Conservation (phyloP, 2,113 vertebrate species). For the Cairina moschata region DNA sequence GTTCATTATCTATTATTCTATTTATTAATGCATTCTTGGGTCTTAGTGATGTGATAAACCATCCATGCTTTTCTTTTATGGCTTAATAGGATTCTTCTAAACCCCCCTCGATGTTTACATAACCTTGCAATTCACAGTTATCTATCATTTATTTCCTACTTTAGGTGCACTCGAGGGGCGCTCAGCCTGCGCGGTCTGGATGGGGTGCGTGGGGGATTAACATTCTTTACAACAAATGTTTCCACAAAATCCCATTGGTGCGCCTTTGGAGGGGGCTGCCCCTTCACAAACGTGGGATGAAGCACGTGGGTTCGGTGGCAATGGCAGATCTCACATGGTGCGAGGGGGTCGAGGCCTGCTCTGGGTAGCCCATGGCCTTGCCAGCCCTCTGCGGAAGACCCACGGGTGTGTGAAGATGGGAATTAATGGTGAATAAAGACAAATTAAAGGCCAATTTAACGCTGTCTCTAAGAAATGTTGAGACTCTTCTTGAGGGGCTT, state of each 20-base stretch:
- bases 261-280: no score
- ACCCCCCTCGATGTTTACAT: slow-evolving; percentile 51
- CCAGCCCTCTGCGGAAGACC: background rate
- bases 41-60: slow-evolving; percentile 69
- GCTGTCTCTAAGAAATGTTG: background rate
- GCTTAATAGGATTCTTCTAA: slow-evolving; percentile 57
- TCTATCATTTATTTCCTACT: slow-evolving; percentile 64
- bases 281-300: background rate
- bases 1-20: slow-evolving; percentile 69
- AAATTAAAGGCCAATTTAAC: background rate
- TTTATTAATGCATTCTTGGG: slow-evolving; percentile 73
- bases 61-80: slow-evolving; percentile 63
- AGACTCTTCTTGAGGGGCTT: background rate
- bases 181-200: rapidly evolving
- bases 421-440: background rate
- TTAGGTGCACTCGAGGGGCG: background rate
- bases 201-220: rapidly evolving
- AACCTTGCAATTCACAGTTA: slow-evolving; percentile 62
- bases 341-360: no score
- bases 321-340: no score
- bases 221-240: background rate
- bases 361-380: background rate
- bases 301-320: no score
- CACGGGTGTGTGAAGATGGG: rapidly evolving
- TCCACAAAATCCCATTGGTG: background rate